phyloP scores from a whole-genome alignment of 1,140 invertebrate species.

The Eurosta solidaginis region DNA sequence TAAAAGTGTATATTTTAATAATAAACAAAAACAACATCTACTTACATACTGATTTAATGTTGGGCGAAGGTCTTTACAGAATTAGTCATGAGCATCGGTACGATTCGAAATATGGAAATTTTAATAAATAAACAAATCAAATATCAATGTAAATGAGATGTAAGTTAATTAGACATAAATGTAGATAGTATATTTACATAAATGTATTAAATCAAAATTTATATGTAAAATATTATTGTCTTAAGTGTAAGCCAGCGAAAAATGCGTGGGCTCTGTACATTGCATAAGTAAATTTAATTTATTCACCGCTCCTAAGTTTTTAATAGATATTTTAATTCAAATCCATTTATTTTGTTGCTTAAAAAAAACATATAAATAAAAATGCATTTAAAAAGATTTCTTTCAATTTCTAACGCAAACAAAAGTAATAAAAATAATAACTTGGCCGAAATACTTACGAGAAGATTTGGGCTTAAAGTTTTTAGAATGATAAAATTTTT shows the following conservation, averaged over 20 bases:
- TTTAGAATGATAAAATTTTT: too few species aligned
- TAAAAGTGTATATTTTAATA: neutral
- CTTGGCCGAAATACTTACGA: too few species aligned
- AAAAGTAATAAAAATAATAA: too few species aligned
- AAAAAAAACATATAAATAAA: too few species aligned
- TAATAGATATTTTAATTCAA: neutral
- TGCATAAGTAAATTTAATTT: neutral
- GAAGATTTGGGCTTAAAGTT: too few species aligned
- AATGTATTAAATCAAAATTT: neutral
- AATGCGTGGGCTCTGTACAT: neutral
- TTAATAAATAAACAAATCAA: neutral
- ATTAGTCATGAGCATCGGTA: neutral
- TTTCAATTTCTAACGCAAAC: too few species aligned
- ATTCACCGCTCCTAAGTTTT: neutral
- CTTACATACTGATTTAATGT: neutral
- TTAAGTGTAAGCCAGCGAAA: neutral
- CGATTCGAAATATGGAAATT: neutral
- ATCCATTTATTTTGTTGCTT: too few species aligned
- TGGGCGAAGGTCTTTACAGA: neutral
- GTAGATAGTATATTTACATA: neutral
- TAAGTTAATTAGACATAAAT: neutral
- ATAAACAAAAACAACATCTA: neutral
- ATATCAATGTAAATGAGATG: neutral
- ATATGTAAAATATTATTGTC: neutral
- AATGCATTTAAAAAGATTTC: too few species aligned